These are phyloP conservation scores for Drosophila vallismaia DNA, from an alignment of 2,888 invertebrate genomes.

Conservation along the genomic window DNA sequence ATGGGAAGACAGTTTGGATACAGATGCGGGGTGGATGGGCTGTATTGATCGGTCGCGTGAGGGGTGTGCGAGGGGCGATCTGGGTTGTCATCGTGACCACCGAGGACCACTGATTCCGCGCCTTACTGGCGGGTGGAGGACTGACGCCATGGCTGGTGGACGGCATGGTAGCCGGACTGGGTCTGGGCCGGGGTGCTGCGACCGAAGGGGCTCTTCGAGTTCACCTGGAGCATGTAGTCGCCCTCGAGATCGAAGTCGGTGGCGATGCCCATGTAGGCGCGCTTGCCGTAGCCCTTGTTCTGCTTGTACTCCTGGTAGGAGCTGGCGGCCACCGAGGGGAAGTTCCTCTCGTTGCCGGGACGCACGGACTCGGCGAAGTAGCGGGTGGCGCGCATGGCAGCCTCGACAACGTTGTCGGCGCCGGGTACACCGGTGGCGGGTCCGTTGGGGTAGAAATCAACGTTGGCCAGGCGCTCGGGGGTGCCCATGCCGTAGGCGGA, in stretches of 20 bases:
- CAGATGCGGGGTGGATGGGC: background rate
- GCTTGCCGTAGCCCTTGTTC: slow-evolving; percentile 73
- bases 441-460: slow-evolving; percentile 83
- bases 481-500: slow-evolving; percentile 78
- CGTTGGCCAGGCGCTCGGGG: slow-evolving; percentile 72
- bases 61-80: slow-evolving; percentile 7
- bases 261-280: slow-evolving; percentile 80
- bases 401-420: slow-evolving; percentile 77
- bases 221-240: slow-evolving; percentile 81
- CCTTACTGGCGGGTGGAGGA: slow-evolving; percentile 3
- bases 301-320: slow-evolving; percentile 79
- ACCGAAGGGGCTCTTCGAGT: slow-evolving; percentile 80
- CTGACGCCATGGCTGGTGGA: slow-evolving; percentile 47
- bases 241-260: slow-evolving; percentile 76
- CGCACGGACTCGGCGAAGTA: slow-evolving; percentile 83
- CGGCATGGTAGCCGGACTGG: slow-evolving; percentile 69
- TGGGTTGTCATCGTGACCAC: slow-evolving; percentile 4
- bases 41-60: slow-evolving; percentile 3
- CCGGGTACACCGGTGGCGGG: slow-evolving; percentile 74
- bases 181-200: slow-evolving; percentile 70
- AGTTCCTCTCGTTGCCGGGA: slow-evolving; percentile 81
- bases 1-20: background rate
- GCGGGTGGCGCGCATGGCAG: slow-evolving; percentile 76
- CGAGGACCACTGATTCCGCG: slow-evolving; percentile 2
- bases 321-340: slow-evolving; percentile 80